phyloP scores from a whole-genome alignment of 2,797 vertebrate species.

The Limnodromus scolopaceus region DNA sequence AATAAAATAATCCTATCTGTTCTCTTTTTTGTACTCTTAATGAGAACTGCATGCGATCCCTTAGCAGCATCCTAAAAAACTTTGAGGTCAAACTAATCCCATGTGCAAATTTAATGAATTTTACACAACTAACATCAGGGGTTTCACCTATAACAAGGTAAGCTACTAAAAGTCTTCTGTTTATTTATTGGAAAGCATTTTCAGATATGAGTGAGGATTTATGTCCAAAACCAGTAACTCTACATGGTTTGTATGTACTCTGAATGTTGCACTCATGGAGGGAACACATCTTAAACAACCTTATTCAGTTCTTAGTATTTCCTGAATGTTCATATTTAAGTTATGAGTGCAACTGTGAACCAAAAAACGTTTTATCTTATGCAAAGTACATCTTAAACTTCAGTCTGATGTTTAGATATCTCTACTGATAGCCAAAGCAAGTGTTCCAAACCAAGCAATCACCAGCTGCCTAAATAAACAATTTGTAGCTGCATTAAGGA shows the following conservation, averaged over 20 bases:
- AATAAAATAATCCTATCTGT: slow-evolving; percentile 69
- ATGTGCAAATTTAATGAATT: slow-evolving; percentile 4
- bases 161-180: slow-evolving; percentile 23
- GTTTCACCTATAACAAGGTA: background rate
- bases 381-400: background rate
- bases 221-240: slow-evolving; percentile 28
- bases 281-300: background rate
- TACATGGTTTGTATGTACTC: background rate
- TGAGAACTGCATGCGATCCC: slow-evolving; percentile 62
- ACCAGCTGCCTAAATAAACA: background rate
- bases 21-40: slow-evolving; percentile 70
- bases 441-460: background rate
- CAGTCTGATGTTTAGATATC: background rate
- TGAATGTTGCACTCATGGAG: background rate
- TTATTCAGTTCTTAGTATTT: background rate
- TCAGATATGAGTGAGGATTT: slow-evolving; percentile 39
- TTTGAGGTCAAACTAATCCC: slow-evolving; percentile 6
- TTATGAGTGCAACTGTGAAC: background rate
- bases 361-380: background rate
- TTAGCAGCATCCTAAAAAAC: slow-evolving; percentile 62
- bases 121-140: background rate
- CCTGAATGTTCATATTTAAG: background rate
- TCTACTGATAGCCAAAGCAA: background rate
- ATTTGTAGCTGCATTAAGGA: background rate
- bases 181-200: slow-evolving; percentile 66